These are phyloP conservation scores for Petromus typicus DNA, from an alignment of 2,113 vertebrate genomes.

Conservation along the genomic window DNA sequence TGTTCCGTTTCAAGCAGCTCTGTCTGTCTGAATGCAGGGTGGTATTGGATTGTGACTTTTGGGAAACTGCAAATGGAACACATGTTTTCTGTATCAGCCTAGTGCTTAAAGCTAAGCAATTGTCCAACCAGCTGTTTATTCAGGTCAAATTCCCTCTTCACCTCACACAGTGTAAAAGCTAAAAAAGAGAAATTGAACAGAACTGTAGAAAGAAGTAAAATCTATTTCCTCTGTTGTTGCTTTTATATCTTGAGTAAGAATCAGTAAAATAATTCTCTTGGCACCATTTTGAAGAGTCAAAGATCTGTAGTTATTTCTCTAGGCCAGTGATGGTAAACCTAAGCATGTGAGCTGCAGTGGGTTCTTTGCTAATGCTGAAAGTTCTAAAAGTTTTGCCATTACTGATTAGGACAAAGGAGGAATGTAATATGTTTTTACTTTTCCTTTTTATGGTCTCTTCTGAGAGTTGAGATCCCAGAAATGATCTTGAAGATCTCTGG, in stretches of 20 bases:
- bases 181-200: neutral
- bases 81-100: constrained; percentile 18
- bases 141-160: neutral
- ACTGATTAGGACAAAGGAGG: neutral
- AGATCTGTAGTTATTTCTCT: neutral
- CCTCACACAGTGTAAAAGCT: neutral
- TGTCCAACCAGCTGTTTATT: neutral
- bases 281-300: neutral
- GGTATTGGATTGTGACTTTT: neutral
- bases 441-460: neutral
- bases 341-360: neutral
- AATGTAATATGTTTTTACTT: neutral
- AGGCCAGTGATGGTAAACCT: neutral
- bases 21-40: neutral
- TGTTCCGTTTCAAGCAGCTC: neutral
- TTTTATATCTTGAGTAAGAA: neutral
- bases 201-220: neutral
- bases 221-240: neutral
- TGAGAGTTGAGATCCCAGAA: neutral
- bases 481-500: neutral
- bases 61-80: neutral
- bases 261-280: neutral
- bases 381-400: neutral
- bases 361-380: neutral
- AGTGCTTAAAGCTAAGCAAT: neutral